These are phyloP conservation scores for Dysmachus trigonus DNA, from an alignment of 2,888 invertebrate genomes.

Conservation along the genomic window DNA sequence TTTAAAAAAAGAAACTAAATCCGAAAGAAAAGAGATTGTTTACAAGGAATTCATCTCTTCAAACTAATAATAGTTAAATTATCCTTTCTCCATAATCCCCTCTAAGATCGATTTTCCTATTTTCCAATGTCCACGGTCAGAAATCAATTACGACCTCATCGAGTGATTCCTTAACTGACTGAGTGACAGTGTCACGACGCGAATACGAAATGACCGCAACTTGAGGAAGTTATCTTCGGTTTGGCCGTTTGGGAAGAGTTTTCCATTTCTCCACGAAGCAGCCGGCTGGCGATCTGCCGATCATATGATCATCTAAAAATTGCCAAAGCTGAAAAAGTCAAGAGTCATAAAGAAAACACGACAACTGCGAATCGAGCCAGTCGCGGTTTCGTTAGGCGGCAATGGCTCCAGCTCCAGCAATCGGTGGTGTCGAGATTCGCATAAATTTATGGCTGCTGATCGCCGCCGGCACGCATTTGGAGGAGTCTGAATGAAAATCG, in stretches of 20 bases:
- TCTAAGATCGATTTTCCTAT: not conserved
- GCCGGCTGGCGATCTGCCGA: not conserved
- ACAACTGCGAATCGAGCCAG: not conserved
- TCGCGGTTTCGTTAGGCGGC: not conserved
- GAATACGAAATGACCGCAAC: not conserved
- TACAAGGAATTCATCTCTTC: not conserved
- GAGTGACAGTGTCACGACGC: not conserved
- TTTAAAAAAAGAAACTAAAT: not conserved
- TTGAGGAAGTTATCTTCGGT: not conserved
- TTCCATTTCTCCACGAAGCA: not conserved
- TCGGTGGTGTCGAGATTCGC: not conserved
- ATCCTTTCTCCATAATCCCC: not conserved
- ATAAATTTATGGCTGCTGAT: slow-evolving; percentile 8
- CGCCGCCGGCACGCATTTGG: not conserved
- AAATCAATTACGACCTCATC: not conserved
- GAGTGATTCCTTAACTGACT: not conserved
- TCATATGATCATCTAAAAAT: not conserved
- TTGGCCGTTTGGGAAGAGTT: not conserved
- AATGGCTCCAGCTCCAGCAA: not conserved
- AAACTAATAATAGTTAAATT: not conserved
- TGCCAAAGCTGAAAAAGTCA: not conserved
- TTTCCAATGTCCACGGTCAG: not conserved
- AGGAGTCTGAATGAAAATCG: slow-evolving; percentile 8
- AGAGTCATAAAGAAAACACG: not conserved
- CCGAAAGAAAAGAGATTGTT: not conserved